Base-by-base conservation (phyloP, 2,888 invertebrate genomes). In the Prenolepis imparis region DNA sequence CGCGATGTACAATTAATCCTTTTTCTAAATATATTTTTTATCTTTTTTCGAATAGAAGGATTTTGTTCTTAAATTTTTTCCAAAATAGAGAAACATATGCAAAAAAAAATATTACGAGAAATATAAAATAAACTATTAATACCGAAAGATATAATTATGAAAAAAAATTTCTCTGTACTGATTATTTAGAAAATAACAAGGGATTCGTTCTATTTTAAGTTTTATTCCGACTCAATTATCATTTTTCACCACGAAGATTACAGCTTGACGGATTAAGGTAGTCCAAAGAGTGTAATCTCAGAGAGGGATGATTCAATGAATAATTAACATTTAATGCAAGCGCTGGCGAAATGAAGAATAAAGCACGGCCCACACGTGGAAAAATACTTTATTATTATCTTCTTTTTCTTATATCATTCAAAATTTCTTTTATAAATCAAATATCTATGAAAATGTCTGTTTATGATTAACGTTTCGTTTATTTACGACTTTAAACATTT, bases 261-360 rank as follows among this genome's bases (percentile, higher is more conserved):
- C 15, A 41, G 44, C 61, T 61, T 63, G 21, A 74, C 21, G 15
- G 12, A 72, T 57, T 72, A 28, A 57, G 57, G 8, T 15, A 61
- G 21, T 48, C 21, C n/a, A 44, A 61, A 15, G 1, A 61, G n/a
- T 61, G n/a, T 52, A 81, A 52, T 81, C 28, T 68, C 36, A 28
- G 44, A 81, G 24, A 72, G n/a, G 52, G 24, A 55, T 81, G 28
- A 70, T 63, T 55, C 55, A 64, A 77, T 77, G 66, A 77, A 77
- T 77, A 77, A 66, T 66, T 77, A 66, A 66, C 21, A 36, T 77
- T 77, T 55, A 39, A 52, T 64, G 8, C 28, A 41, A 52, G 21
- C 44, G 21, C 36, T 61, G 41, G 59, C 21, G 24, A 72, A 63
- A 70, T 52, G 28, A 63, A 81, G 39, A 61, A 63, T 48, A 80